Evolutionary conservation across 2,797 vertebrate genomes (phyloP).

Genomic region (Falco concolor): DNA sequence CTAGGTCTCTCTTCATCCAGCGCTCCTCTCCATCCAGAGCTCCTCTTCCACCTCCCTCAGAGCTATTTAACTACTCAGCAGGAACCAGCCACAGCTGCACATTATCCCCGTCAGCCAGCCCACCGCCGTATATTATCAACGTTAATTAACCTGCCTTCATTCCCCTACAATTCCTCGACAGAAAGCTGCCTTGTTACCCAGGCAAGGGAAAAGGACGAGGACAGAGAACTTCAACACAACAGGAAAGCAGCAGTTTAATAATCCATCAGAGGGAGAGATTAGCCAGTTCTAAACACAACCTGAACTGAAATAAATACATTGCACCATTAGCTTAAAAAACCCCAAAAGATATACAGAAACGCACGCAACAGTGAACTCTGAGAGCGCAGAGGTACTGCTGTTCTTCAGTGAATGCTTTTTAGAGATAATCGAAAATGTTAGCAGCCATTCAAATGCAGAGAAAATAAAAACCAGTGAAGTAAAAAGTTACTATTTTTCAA

Average conservation of each 20-base stretch:
- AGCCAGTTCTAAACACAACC: slow-evolving; percentile 41
- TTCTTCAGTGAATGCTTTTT: background rate
- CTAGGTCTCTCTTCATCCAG: too few relatives aligned
- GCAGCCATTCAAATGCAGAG: background rate
- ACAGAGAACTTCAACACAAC: slow-evolving; percentile 10
- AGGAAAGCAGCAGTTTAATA: slow-evolving; percentile 66
- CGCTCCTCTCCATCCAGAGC: too few relatives aligned
- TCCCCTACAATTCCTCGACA: too few relatives aligned
- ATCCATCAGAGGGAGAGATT: slow-evolving; percentile 30
- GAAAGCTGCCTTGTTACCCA: background rate
- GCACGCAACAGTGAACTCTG: background rate
- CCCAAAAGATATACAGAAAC: background rate
- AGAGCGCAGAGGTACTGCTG: background rate
- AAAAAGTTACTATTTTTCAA: background rate
- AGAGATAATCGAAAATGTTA: background rate
- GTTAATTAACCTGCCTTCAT: too few relatives aligned
- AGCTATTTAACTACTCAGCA: too few relatives aligned
- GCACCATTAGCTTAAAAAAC: background rate
- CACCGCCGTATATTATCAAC: too few relatives aligned
- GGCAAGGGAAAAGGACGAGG: background rate
- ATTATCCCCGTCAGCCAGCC: too few relatives aligned
- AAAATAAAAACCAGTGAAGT: background rate
- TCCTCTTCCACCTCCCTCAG: too few relatives aligned
- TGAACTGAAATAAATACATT: slow-evolving; percentile 37
- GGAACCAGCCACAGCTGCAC: too few relatives aligned